Conservation (phyloP, 2,888 invertebrate species). For the Heliconius cydno region DNA sequence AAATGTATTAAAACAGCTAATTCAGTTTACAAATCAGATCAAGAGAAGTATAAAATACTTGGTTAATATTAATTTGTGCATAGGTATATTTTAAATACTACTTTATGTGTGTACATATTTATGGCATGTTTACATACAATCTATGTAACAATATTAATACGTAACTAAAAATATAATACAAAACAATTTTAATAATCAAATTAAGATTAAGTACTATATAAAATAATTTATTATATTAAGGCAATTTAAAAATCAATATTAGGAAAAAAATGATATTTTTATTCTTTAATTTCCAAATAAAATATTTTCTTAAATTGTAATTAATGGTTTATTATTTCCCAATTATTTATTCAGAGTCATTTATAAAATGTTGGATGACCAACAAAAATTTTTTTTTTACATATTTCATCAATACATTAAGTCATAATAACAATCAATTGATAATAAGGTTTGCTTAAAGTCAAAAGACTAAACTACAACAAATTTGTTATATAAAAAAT, state of each 20-base stretch:
- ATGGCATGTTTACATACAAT: slow-evolving; percentile 20
- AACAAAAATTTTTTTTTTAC: not conserved
- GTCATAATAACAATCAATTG: slow-evolving; percentile 4
- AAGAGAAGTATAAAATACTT: slow-evolving; percentile 55
- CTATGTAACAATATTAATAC: slow-evolving; percentile 3
- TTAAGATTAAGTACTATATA: slow-evolving; percentile 17
- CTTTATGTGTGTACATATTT: slow-evolving; percentile 23
- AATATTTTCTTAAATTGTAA: not conserved
- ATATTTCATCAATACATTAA: not conserved
- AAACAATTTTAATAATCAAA: slow-evolving; percentile 7
- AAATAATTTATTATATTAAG: not conserved
- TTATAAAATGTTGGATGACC: not conserved
- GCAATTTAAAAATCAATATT: not conserved
- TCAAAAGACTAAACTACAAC: slow-evolving; percentile 6
- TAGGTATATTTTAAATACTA: slow-evolving; percentile 42
- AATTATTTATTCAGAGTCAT: not conserved
- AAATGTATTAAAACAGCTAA: slow-evolving; percentile 81
- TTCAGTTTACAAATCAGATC: slow-evolving; percentile 64
- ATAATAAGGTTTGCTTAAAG: not conserved
- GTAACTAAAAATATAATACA: slow-evolving; percentile 6
- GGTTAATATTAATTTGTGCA: slow-evolving; percentile 55
- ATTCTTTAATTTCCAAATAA: too few species aligned
- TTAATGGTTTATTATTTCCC: not conserved
- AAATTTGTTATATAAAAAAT: slow-evolving; percentile 8
- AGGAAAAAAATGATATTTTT: not conserved